Base-by-base conservation (phyloP, 2,113 vertebrate species). In the Cyprinus carpio region DNA sequence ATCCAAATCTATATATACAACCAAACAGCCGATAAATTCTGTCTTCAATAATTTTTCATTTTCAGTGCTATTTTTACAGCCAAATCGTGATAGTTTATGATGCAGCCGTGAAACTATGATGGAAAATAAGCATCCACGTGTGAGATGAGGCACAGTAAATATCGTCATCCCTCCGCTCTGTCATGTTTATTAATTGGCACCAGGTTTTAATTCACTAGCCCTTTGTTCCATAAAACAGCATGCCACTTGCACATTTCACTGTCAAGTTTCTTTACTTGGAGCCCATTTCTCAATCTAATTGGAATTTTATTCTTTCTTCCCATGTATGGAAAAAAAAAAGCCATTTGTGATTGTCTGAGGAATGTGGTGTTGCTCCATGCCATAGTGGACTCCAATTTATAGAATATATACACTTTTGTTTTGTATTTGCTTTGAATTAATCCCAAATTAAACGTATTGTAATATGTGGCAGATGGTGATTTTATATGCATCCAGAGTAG, bases 381-480 rank as follows among this genome's bases (percentile, higher is more conserved):
- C 71, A 79, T 40, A 6, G 43, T 29, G 25, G 2, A 74, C 7
- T 79, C 76, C 18, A 25, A 25, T 37, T 25, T 8, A 60, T 15
- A 37, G 23, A 15, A 60, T 62, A 34, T 7, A 34, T 79, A 23
- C 4, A 20, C 54, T 58, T 77, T 15, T 60, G 51, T 8, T 60
- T 34, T 58, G 40, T 29, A 58, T 71, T 82, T n/a, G 25, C 54
- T 82, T 71, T 58, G 65, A 83, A 58, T 83, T 72, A 2, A 56
- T 72, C 67, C 4, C 20, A 54, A 82, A 81, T 88, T 72, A 77
- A 86, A 80, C 1, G 23, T 72, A 34, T 18, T 87, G 40, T 74
- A 84, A 84, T 78, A 84, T 64, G 82, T 46, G 81, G 75, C 87
- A 88, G 85, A 84, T 88, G 77, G 77, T 49, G 25, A 74, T 75